phyloP scores from a whole-genome alignment of 2,113 vertebrate species.

The Gobio gobio region DNA sequence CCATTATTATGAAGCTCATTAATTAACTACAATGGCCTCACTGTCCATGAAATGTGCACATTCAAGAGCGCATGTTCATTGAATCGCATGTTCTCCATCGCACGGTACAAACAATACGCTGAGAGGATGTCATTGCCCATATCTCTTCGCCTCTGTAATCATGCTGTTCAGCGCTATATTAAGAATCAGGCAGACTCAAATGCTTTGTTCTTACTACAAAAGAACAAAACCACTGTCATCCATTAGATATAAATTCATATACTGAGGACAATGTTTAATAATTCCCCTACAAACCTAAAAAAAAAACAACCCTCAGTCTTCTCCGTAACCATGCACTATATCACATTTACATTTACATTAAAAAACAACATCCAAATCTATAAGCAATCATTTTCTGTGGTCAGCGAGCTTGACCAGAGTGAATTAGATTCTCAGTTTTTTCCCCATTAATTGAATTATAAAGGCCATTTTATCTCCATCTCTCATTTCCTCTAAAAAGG shows the following conservation, averaged over 20 bases:
- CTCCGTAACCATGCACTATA: background rate
- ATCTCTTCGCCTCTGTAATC: conserved; percentile 36
- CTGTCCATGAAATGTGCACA: conserved; percentile 2
- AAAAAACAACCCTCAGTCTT: background rate
- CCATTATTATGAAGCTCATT: conserved; percentile 33
- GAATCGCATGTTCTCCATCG: conserved; percentile 47
- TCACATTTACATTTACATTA: background rate
- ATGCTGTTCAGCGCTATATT: conserved; percentile 49
- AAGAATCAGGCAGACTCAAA: conserved; percentile 51
- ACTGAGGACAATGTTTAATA: conserved; percentile 8
- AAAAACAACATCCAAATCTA: background rate
- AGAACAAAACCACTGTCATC: conserved; percentile 48
- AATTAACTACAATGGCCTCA: conserved; percentile 2
- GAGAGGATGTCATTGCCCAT: conserved; percentile 43
- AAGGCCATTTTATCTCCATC: conserved; percentile 54
- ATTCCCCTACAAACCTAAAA: background rate
- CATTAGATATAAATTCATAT: conserved; percentile 45
- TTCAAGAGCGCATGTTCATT: background rate
- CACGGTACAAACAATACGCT: conserved; percentile 35
- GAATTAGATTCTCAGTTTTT: conserved; percentile 20
- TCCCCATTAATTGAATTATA: conserved; percentile 59
- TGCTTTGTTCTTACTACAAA: conserved; percentile 48
- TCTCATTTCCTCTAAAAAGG: conserved; percentile 52
- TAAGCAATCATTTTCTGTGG: conserved; percentile 26
- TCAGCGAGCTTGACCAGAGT: background rate